Evolutionary conservation across 2,888 invertebrate species (phyloP).

Genomic region (Chrysodeixis includens): DNA sequence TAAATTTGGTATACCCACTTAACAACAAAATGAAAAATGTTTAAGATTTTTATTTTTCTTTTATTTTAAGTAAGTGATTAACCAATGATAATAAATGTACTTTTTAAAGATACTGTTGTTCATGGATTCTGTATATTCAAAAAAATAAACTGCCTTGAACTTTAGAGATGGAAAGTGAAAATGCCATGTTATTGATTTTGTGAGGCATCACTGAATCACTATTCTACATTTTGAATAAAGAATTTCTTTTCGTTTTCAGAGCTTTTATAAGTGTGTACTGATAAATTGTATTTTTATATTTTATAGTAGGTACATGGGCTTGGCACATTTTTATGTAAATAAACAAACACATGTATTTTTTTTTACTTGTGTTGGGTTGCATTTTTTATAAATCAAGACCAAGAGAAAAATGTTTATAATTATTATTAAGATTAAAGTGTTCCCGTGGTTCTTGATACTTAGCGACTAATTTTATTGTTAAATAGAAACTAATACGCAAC

Average conservation of each 20-base stretch:
- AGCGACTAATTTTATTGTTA: neutral
- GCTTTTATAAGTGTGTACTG: no score
- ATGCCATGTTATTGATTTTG: constrained; percentile 40
- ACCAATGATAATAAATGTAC: constrained; percentile 9
- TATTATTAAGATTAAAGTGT: neutral
- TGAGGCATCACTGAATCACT: constrained; percentile 6
- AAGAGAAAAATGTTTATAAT: neutral
- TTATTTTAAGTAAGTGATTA: neutral
- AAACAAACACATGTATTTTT: neutral
- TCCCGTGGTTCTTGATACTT: neutral
- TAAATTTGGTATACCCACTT: neutral
- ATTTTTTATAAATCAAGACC: neutral
- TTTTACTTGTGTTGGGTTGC: neutral
- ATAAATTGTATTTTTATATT: no score
- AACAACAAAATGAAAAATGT: neutral
- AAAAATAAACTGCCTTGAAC: constrained; percentile 42
- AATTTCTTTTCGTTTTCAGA: neutral
- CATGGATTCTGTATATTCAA: constrained; percentile 1
- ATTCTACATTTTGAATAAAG: neutral
- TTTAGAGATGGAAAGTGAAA: constrained; percentile 47
- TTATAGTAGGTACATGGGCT: neutral
- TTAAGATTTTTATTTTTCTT: neutral
- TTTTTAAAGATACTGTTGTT: constrained; percentile 3
- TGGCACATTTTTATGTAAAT: neutral
- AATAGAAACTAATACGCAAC: constrained; percentile 2